Conservation (phyloP, 2,888 invertebrate species). For the Atrina japonica region DNA sequence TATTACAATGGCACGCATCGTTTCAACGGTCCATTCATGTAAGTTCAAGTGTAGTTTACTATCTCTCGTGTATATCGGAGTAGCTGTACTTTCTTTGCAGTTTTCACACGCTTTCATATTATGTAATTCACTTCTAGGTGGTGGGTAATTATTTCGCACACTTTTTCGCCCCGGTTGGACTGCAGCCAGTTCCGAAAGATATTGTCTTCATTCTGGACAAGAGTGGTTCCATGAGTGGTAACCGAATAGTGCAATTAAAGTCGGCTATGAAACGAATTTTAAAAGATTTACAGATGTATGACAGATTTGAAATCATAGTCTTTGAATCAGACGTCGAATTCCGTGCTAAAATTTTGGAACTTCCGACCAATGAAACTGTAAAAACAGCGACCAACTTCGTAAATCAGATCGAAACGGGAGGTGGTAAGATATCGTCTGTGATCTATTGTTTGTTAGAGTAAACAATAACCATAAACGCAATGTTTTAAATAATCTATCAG, state of each 20-base stretch:
- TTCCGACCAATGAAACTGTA: not conserved
- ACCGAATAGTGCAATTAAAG: not conserved
- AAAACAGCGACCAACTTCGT: not conserved
- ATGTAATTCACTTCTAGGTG: not conserved
- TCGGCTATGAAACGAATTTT: constrained; percentile 2
- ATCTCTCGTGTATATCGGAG: no score
- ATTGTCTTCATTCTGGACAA: constrained; percentile 88
- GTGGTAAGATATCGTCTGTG: no score
- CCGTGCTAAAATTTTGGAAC: not conserved
- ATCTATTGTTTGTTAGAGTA: no score
- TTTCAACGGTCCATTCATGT: no score
- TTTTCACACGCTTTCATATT: no score
- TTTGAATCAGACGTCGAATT: constrained; percentile 4
- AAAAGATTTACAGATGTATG: not conserved
- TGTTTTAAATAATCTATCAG: no score
- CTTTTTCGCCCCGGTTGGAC: constrained; percentile 86
- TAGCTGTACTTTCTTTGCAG: no score
- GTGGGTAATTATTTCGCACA: constrained; percentile 85
- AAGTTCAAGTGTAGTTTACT: no score
- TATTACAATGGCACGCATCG: no score
- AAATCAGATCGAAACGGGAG: not conserved
- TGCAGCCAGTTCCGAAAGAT: constrained; percentile 82
- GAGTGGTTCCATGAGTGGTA: constrained; percentile 88
- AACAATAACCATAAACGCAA: no score
- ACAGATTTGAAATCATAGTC: constrained; percentile 4